A percentile compares a stretch with the other conserved stretches of the same genome.
phyloP scores from a whole-genome alignment of 1,140 invertebrate species.

The Heliconius hewitsoni region DNA sequence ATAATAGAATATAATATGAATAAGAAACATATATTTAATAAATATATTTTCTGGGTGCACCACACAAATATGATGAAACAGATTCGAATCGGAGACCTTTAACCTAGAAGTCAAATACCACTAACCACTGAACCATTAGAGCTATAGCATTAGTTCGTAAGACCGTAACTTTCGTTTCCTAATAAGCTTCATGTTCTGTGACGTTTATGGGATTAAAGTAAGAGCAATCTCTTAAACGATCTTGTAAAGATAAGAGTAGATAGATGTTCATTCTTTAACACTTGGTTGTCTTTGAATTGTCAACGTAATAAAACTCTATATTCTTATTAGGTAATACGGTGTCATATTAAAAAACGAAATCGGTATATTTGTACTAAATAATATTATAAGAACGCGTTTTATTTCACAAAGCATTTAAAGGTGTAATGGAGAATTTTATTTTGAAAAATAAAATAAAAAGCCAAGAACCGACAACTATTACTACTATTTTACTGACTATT shows the following conservation, averaged over 20 bases:
- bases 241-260: constrained; percentile 9
- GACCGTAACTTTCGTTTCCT: not conserved
- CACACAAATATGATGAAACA: not conserved
- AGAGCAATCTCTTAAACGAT: constrained; percentile 6
- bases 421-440: not conserved
- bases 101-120: not conserved
- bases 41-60: too few relatives aligned
- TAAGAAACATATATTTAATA: too few relatives aligned
- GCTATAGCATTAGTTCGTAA: not conserved
- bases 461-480: not conserved
- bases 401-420: not conserved
- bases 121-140: not conserved
- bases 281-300: not conserved
- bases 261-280: constrained; percentile 8
- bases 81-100: not conserved
- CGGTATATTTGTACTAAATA: not conserved
- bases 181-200: constrained; percentile 10
- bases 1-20: too few relatives aligned
- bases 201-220: constrained; percentile 14
- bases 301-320: not conserved
- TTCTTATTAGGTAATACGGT: constrained; percentile 1
- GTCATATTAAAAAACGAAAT: not conserved
- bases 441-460: not conserved
- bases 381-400: not conserved
- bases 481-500: not conserved